These are phyloP conservation scores for Lordiphosa clarofinis DNA, from an alignment of 1,140 invertebrate genomes.

Conservation along the genomic window DNA sequence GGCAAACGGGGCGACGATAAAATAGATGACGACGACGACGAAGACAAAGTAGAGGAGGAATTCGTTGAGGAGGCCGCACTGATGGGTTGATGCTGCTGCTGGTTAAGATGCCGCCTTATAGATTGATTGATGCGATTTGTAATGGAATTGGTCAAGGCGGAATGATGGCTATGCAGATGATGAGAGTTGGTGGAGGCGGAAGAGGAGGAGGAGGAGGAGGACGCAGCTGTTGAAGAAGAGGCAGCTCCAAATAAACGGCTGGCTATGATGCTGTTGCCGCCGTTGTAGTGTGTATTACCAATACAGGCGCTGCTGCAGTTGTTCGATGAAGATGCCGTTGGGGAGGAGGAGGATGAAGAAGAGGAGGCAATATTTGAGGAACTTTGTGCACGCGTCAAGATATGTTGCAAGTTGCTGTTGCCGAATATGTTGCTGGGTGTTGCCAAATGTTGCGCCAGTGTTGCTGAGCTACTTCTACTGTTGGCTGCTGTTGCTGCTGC, in stretches of 20 bases:
- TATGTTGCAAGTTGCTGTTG: conserved; percentile 70
- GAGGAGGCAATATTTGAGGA: conserved; percentile 44
- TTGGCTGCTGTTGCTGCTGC: conserved; percentile 35
- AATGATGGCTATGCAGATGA: conserved; percentile 72
- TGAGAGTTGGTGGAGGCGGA: conserved; percentile 20
- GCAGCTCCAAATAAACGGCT: conserved; percentile 61
- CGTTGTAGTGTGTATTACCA: conserved; percentile 70
- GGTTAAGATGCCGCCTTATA: conserved; percentile 74
- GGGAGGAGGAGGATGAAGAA: conserved; percentile 36
- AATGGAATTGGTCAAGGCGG: conserved; percentile 76
- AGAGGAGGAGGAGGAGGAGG: conserved; percentile 37
- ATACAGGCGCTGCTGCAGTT: conserved; percentile 72
- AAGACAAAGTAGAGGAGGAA: conserved; percentile 22
- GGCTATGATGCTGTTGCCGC: conserved; percentile 66
- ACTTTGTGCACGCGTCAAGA: conserved; percentile 72
- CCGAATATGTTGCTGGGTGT: conserved; percentile 70
- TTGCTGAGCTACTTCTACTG: conserved; percentile 64
- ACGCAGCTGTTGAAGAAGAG: conserved; percentile 37
- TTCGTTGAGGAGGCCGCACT: conserved; percentile 33
- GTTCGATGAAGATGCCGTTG: conserved; percentile 29
- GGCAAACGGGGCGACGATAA: conserved; percentile 28
- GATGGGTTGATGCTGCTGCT: conserved; percentile 67
- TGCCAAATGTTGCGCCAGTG: conserved; percentile 76
- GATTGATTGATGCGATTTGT: conserved; percentile 78
- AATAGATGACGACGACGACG: conserved; percentile 11